These are phyloP conservation scores for Saturnia pavonia DNA, from an alignment of 2,888 invertebrate genomes.

Conservation along the genomic window DNA sequence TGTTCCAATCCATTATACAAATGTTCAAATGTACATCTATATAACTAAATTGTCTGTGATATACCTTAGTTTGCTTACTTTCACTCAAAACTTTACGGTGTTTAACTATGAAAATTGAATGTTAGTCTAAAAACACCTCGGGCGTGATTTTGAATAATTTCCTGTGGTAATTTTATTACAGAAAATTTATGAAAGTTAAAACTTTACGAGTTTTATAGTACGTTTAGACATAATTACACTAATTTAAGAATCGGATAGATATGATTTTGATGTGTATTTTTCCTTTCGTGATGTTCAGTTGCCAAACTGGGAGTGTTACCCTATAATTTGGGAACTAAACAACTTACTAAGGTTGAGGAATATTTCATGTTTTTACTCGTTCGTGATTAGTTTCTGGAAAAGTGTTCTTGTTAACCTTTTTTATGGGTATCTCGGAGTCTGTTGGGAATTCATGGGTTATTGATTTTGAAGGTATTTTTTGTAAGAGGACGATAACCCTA, in stretches of 20 bases:
- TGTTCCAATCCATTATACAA: not conserved
- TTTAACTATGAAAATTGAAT: conserved; percentile 25
- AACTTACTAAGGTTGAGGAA: not conserved
- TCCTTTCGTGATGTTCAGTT: not conserved
- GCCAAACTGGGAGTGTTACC: not conserved
- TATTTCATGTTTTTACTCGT: not conserved
- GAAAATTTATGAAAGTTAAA: conserved; percentile 17
- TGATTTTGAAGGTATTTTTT: too few species aligned
- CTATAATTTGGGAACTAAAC: not conserved
- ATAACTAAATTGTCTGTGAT: not conserved
- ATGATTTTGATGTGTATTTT: not conserved
- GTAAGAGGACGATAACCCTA: too few species aligned
- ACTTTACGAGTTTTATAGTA: conserved; percentile 5
- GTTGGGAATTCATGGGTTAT: too few species aligned
- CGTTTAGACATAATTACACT: not conserved
- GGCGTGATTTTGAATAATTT: conserved; percentile 34
- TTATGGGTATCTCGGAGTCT: not conserved
- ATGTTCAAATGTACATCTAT: not conserved
- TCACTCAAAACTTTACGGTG: conserved; percentile 22
- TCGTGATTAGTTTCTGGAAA: not conserved
- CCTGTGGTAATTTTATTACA: conserved; percentile 18
- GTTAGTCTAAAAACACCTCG: conserved; percentile 28
- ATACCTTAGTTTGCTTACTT: not conserved
- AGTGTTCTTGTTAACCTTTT: not conserved
- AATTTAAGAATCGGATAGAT: not conserved